phyloP scores from a whole-genome alignment of 2,113 vertebrate genomes.

The Chloebia gouldiae region DNA sequence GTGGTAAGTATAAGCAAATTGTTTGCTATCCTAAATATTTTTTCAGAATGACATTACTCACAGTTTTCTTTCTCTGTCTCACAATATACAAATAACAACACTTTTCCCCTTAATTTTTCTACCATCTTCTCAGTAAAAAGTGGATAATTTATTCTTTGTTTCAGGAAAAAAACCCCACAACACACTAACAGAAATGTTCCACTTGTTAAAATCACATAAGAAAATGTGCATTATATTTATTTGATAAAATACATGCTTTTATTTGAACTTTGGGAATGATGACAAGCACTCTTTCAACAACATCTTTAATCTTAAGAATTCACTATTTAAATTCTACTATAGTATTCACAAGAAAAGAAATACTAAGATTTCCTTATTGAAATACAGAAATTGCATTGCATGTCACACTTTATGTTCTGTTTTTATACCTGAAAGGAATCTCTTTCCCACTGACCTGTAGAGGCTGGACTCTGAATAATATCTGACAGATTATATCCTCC shows the following conservation, averaged over 20 bases:
- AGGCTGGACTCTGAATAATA: slow-evolving; percentile 88
- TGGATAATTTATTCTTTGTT: background rate
- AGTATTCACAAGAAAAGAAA: background rate
- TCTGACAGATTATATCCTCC: slow-evolving; percentile 96
- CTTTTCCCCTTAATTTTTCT: background rate
- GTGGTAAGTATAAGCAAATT: background rate
- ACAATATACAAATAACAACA: background rate
- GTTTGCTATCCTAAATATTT: background rate
- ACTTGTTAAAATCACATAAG: background rate
- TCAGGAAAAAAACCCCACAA: background rate
- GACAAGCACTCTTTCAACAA: background rate
- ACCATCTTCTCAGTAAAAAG: background rate
- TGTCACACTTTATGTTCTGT: background rate
- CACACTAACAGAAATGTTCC: background rate
- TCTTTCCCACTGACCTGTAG: slow-evolving; percentile 78
- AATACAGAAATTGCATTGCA: background rate
- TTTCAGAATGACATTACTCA: background rate
- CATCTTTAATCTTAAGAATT: background rate
- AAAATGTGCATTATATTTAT: background rate
- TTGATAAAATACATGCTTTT: background rate
- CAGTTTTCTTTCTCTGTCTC: background rate
- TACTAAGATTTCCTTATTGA: background rate
- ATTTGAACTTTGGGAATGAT: background rate
- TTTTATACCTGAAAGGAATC: background rate
- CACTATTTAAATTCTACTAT: background rate